Evolutionary conservation across 2,797 vertebrate genomes (phyloP), one percentile per base, ranked within the genome.

Genomic region (Leuciscus waleckii): DNA sequence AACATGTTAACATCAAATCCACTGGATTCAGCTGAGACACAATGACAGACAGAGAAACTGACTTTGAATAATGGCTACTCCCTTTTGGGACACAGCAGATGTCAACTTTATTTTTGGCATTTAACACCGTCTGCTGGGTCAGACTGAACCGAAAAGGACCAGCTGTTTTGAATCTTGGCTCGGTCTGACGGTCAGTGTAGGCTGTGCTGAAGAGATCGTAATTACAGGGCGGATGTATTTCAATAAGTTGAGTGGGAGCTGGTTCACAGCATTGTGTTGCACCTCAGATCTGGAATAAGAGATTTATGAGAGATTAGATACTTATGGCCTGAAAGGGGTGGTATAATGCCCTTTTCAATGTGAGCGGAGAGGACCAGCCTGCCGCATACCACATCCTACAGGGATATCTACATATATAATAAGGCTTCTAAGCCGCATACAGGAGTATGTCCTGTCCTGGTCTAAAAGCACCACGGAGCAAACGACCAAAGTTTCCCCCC

Each of bases 141-240:
- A 68, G 37, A 67, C 26, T 58, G 46, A 79, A 83, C n/a, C 9
- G 29, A 74, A 68, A 68, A 26, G 56, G 85, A 82, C 56, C 77
- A 71, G 39, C 41, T 67, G 81, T 81, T 86, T 35, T 35, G 10
- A 83, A 7, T 79, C 68, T 56, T 76, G 61, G 68, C 71, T 74
- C 79, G 87, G 87, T 92, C 86, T 56, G 77, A 77, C 17, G 49
- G 51, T 41, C 80, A 75, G 73, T 77, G 73, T 68, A 79, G 71
- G 58, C 61, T 65, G 77, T 46, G n/a, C 67, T 49, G 17, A 41
- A 80, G 14, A 51, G 56, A 74, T 85, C 11, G 1, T 54, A 74
- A 56, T 85, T 75, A 54, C 78, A 56, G 70, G 41, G 54, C 67
- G 35, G 26, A 78, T 78, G 65, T 68, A 58, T 58, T 84, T 84